Evolutionary conservation across 2,113 vertebrate species (phyloP), one percentile per base, ranked within the genome.

Genomic region (Ellobius talpinus): DNA sequence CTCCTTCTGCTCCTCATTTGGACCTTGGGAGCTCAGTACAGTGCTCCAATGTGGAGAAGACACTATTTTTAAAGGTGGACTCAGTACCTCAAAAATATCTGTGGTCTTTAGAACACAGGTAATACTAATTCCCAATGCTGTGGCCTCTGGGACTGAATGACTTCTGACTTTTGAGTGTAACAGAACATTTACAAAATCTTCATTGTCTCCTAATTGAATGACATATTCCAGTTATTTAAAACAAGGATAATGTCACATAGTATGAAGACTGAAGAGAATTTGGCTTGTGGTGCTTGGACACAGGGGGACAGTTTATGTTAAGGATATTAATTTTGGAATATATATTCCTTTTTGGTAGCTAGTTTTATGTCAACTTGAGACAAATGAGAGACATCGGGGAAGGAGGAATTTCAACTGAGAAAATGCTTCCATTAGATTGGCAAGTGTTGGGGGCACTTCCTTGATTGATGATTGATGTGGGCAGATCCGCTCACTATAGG

Each of bases 321-420:
- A 89, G 68, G 21, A 82, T 33, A 16, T 89, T 91, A 90, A 73
- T 92, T 97, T 93, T 66, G 29, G 50, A 90, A 91, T 85, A n/a
- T 36, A 29, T 29, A 21, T 65, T n/a, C 21, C 45, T 84, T 33
- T 52, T 47, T 84, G 81, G 36, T 61, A 29, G n/a, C 12, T 61
- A 42, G 12, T 63, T 63, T 84, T 61, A 42, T 63, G 81, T 63
- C 58, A 84, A 10, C 58, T 84, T 63, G 55, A 84, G n/a, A n/a
- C 78, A 84, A n/a, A 39, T n/a, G 42, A 29, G 23, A 84, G 24
- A 10, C n/a, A 5, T 42, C 3, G 5, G 81, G 55, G 24, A 42
- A 63, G 58, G 42, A 29, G 13, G 14, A 17, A 63, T 24, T 0
- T 29, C 58, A 63, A 10, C 4, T 42, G n/a, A 63, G 55, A 42